phyloP scores from a whole-genome alignment of 2,797 vertebrate genomes.

The Salarias fasciatus region DNA sequence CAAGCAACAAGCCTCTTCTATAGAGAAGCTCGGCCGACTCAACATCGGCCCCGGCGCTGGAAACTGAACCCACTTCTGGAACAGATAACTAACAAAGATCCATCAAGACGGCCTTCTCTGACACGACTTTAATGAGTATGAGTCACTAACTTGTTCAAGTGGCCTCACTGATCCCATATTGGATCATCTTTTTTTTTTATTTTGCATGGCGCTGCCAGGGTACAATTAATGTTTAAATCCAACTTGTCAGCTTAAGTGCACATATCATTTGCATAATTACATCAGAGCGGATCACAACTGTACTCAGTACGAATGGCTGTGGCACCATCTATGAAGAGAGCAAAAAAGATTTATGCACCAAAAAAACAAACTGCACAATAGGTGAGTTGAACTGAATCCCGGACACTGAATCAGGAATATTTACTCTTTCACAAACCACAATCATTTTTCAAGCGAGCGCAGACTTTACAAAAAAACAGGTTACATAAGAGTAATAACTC shows the following conservation, averaged over 20 bases:
- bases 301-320: conserved; percentile 2
- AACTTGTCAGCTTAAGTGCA: conserved; percentile 42
- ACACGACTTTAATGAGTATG: conserved; percentile 40
- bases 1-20: conserved; percentile 54
- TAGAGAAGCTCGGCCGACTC: conserved; percentile 31
- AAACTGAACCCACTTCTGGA: conserved; percentile 39
- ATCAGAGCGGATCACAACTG: conserved; percentile 27
- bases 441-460: conserved; percentile 20
- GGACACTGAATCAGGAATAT: conserved; percentile 12
- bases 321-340: background rate
- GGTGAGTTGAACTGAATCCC: conserved; percentile 13
- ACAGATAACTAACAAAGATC: conserved; percentile 44
- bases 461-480: conserved; percentile 5
- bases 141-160: conserved; percentile 50
- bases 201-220: conserved; percentile 29
- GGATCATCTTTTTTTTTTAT: conserved; percentile 44
- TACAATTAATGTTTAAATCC: conserved; percentile 42
- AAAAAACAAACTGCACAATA: conserved; percentile 15
- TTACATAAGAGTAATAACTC: conserved; percentile 50
- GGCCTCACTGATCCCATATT: conserved; percentile 46
- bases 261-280: conserved; percentile 33
- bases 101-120: conserved; percentile 48
- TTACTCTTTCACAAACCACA: conserved; percentile 13
- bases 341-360: no score
- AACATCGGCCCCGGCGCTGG: conserved; percentile 19